phyloP scores from a whole-genome alignment of 2,113 vertebrate species.

The Carettochelys insculpta region DNA sequence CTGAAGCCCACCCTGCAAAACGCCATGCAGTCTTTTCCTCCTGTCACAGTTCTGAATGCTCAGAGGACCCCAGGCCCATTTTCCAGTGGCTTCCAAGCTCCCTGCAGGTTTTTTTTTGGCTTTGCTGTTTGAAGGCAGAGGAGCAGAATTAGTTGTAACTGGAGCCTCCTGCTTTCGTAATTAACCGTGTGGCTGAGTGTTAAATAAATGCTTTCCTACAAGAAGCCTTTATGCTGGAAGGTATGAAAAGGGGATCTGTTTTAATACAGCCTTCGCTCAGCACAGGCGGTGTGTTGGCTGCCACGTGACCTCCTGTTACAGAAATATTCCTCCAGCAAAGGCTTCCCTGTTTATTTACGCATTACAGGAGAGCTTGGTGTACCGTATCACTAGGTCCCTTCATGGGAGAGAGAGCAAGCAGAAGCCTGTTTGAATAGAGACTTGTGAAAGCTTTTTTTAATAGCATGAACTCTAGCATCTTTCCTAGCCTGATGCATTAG shows the following conservation, averaged over 20 bases:
- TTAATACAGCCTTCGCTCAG: background rate
- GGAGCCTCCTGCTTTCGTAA: slow-evolving; percentile 40
- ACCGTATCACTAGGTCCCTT: slow-evolving; percentile 28
- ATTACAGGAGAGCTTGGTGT: background rate
- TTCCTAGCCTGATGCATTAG: fast-evolving
- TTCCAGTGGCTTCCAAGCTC: fast-evolving
- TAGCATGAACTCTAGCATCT: background rate
- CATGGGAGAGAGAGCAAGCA: slow-evolving; percentile 7
- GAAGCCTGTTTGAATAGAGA: background rate
- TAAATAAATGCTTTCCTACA: slow-evolving; percentile 32
- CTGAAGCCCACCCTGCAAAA: fast-evolving
- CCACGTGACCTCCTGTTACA: fast-evolving
- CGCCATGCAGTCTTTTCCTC: fast-evolving
- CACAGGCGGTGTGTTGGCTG: background rate
- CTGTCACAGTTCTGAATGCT: background rate
- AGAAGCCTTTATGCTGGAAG: slow-evolving; percentile 47
- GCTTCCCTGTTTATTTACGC: slow-evolving; percentile 57
- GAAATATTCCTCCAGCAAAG: background rate
- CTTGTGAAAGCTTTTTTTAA: background rate
- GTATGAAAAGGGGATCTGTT: slow-evolving; percentile 62
- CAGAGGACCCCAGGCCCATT: fast-evolving
- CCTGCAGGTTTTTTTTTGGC: background rate
- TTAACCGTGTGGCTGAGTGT: slow-evolving; percentile 40
- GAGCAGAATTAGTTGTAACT: slow-evolving; percentile 39
- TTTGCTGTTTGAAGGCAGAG: background rate